Evolutionary conservation across 2,888 invertebrate genomes (phyloP).

Genomic region (Troides aeacus): DNA sequence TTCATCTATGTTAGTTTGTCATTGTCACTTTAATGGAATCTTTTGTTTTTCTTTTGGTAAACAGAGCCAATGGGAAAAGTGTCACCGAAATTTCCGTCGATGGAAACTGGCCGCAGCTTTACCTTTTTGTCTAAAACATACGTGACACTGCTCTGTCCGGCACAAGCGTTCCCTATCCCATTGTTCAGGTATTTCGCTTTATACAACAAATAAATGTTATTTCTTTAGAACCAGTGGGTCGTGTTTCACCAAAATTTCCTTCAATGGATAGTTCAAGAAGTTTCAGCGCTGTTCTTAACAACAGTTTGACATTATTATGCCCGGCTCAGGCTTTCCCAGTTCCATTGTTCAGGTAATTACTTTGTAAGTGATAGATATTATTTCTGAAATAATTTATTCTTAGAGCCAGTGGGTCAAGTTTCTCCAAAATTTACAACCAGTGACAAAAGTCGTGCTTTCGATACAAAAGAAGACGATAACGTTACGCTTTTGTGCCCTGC

Average conservation of each 20-base stretch:
- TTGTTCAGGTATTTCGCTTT: slow-evolving; percentile 82
- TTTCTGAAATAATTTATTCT: slow-evolving; percentile 38
- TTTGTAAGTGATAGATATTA: slow-evolving; percentile 28
- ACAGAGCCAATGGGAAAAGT: slow-evolving; percentile 91
- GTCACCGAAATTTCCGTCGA: slow-evolving; percentile 82
- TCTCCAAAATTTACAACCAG: slow-evolving; percentile 83
- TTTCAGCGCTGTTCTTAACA: slow-evolving; percentile 74
- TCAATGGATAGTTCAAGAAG: slow-evolving; percentile 83
- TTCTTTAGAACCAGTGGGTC: slow-evolving; percentile 82
- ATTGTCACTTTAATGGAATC: slow-evolving; percentile 7
- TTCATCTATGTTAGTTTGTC: neutral
- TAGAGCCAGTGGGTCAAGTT: slow-evolving; percentile 85
- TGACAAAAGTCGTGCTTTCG: slow-evolving; percentile 83
- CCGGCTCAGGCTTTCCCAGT: slow-evolving; percentile 89
- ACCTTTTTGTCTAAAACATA: slow-evolving; percentile 69
- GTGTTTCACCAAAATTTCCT: slow-evolving; percentile 81
- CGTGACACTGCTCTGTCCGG: slow-evolving; percentile 84
- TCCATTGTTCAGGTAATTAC: slow-evolving; percentile 84
- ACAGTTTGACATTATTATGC: slow-evolving; percentile 83
- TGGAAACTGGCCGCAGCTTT: slow-evolving; percentile 75
- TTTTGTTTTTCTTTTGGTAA: slow-evolving; percentile 44
- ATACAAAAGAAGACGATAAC: slow-evolving; percentile 72
- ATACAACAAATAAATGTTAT: slow-evolving; percentile 46
- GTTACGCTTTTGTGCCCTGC: slow-evolving; percentile 84
- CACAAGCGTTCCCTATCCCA: slow-evolving; percentile 87